Percentiles rank a stretch among this genome's conserved stretches.
These are phyloP conservation scores for Frankliniella fusca DNA, from an alignment of 2,888 invertebrate species.

Conservation along the genomic window DNA sequence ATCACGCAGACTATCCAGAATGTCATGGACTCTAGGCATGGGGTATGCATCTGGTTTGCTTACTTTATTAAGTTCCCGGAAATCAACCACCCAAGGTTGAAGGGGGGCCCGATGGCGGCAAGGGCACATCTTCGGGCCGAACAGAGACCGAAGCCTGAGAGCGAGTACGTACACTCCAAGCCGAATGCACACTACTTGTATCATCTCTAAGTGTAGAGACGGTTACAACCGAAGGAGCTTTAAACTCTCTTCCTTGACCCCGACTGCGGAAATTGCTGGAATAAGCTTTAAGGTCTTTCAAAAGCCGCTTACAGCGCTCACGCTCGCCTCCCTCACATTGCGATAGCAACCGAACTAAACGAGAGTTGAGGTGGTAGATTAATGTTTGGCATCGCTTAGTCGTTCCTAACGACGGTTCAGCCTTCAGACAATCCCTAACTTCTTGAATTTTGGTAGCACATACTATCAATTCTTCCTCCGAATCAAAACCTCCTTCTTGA, in stretches of 20 bases:
- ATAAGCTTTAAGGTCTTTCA: background rate
- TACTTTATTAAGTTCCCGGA: background rate
- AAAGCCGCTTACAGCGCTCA: background rate
- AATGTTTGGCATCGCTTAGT: background rate
- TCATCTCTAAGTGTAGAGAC: background rate
- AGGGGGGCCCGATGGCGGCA: background rate
- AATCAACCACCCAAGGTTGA: background rate
- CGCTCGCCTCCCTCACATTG: background rate
- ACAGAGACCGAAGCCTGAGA: background rate
- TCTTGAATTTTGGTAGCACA: background rate
- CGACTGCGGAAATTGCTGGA: background rate
- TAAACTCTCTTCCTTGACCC: background rate
- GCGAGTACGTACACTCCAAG: background rate
- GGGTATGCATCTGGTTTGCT: slow-evolving; percentile 4
- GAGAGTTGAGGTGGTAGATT: background rate
- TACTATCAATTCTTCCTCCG: too few species aligned
- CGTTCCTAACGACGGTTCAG: background rate
- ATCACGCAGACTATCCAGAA: background rate
- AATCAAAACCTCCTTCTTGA: too few species aligned
- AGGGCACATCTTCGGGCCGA: background rate
- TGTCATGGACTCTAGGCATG: background rate
- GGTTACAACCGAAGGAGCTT: background rate
- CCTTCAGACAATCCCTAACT: background rate
- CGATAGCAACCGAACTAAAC: background rate
- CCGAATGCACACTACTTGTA: too few species aligned